These are phyloP conservation scores for Neotoxoptera formosana DNA, from an alignment of 1,140 invertebrate genomes.

Conservation along the genomic window DNA sequence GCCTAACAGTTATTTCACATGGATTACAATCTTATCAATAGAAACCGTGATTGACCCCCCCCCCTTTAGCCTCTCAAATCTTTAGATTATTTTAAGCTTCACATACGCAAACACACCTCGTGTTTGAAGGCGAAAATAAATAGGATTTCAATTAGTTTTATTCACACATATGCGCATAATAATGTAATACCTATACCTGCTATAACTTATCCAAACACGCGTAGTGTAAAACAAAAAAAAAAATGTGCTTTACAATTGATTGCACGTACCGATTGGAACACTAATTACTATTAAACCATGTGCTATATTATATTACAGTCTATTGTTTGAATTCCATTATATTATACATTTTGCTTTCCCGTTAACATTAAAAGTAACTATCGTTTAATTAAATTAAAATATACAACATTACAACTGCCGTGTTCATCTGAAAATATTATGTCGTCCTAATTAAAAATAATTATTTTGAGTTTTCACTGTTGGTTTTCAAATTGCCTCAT, in stretches of 20 bases:
- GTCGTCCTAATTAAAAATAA: constrained; percentile 1
- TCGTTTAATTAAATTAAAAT: background rate
- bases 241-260: background rate
- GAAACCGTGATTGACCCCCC: too few species aligned
- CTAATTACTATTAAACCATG: background rate
- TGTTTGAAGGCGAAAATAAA: background rate
- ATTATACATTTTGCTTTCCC: background rate
- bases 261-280: background rate
- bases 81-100: too few species aligned
- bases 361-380: background rate
- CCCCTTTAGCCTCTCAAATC: too few species aligned
- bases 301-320: background rate
- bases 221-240: background rate
- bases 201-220: background rate
- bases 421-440: background rate
- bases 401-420: background rate
- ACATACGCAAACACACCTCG: too few species aligned
- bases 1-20: background rate
- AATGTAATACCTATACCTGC: background rate
- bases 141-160: background rate
- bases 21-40: too few species aligned
- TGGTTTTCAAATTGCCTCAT: background rate
- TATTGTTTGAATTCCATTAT: background rate
- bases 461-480: background rate
- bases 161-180: background rate